These are phyloP conservation scores for Antennarius maculatus DNA, from an alignment of 2,797 vertebrate genomes.

Conservation along the genomic window DNA sequence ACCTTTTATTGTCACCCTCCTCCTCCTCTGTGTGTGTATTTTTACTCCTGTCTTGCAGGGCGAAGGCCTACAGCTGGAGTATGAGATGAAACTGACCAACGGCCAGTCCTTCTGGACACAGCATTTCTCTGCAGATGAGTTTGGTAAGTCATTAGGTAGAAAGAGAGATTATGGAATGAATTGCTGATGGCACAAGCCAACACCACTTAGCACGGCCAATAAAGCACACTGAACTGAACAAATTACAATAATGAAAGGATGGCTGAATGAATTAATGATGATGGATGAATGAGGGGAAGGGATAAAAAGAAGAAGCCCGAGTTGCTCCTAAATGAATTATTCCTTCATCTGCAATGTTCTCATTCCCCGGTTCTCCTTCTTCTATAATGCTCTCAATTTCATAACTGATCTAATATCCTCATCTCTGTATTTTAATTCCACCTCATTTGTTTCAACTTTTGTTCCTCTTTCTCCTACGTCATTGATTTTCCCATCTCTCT, in stretches of 20 bases:
- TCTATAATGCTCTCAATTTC: slow-evolving; percentile 7
- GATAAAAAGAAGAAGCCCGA: slow-evolving; percentile 48
- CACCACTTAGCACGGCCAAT: slow-evolving; percentile 77
- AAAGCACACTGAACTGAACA: slow-evolving; percentile 77
- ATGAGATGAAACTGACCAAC: slow-evolving; percentile 93
- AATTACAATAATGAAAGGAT: slow-evolving; percentile 77
- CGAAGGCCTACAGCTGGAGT: slow-evolving; percentile 90
- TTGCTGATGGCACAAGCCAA: slow-evolving; percentile 67
- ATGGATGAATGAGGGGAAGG: slow-evolving; percentile 66
- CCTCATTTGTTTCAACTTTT: not conserved
- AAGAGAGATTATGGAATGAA: slow-evolving; percentile 58
- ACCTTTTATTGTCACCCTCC: slow-evolving; percentile 25
- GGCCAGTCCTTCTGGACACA: slow-evolving; percentile 95
- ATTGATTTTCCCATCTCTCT: slow-evolving; percentile 1
- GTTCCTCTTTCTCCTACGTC: not conserved
- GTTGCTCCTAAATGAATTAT: slow-evolving; percentile 65
- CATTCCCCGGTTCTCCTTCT: slow-evolving; percentile 7
- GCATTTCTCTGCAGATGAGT: slow-evolving; percentile 94
- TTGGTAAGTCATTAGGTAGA: slow-evolving; percentile 81
- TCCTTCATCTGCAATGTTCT: slow-evolving; percentile 40
- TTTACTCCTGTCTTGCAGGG: slow-evolving; percentile 74
- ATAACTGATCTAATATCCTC: slow-evolving; percentile 36
- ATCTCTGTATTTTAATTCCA: slow-evolving; percentile 9
- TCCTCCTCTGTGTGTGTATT: not conserved
- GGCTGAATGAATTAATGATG: slow-evolving; percentile 73